phyloP scores from a whole-genome alignment of 2,797 vertebrate genomes.

The Microtus agrestis region DNA sequence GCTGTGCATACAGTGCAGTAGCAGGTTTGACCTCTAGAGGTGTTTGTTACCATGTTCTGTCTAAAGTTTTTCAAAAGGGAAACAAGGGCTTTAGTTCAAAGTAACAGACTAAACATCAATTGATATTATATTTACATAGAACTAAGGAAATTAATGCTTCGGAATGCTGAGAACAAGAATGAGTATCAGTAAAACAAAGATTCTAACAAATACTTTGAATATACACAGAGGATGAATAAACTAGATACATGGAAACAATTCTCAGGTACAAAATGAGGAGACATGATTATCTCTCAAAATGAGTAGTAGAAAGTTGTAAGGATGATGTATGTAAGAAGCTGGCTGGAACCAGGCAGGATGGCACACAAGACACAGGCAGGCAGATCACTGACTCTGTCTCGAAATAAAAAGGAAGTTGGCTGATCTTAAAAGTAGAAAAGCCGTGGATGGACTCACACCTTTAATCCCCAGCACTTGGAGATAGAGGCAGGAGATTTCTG shows the following conservation, averaged over 20 bases:
- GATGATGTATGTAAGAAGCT: neutral
- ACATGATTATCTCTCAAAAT: neutral
- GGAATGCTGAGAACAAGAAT: constrained; percentile 7
- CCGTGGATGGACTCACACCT: neutral
- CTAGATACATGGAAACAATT: neutral
- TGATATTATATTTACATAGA: neutral
- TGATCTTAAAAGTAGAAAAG: neutral
- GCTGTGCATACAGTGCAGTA: neutral
- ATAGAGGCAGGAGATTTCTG: neutral
- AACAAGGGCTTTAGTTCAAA: neutral
- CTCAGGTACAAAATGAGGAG: neutral
- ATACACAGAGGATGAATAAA: neutral
- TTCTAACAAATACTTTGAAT: neutral
- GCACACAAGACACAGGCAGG: neutral
- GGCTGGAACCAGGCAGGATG: neutral
- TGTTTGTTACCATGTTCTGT: neutral
- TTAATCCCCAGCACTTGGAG: neutral
- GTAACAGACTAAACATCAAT: neutral
- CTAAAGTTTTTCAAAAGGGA: neutral
- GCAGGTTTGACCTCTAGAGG: neutral
- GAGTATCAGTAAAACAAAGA: neutral
- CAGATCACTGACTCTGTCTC: neutral
- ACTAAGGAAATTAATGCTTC: constrained; percentile 5
- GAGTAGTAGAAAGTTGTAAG: neutral
- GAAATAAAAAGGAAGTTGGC: neutral